These are phyloP conservation scores for Mya arenaria DNA, from an alignment of 1,140 invertebrate genomes.

Conservation along the genomic window DNA sequence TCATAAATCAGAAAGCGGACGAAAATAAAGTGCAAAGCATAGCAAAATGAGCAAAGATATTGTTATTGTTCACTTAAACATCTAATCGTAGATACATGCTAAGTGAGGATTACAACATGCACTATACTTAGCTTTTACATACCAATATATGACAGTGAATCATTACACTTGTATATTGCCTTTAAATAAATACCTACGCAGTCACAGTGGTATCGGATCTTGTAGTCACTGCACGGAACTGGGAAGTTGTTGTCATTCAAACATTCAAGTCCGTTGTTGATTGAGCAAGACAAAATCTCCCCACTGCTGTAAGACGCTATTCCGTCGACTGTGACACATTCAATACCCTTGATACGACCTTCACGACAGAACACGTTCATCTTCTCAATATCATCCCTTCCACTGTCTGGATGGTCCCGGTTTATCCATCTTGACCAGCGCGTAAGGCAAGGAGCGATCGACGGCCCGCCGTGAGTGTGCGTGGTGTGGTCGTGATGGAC, in stretches of 20 bases:
- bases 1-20: no score
- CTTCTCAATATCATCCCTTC: slow-evolving; percentile 64
- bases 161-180: no score
- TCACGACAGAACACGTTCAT: slow-evolving; percentile 57
- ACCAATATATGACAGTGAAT: no score
- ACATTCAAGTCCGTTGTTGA: slow-evolving; percentile 65
- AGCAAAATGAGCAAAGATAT: no score
- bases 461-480: no score
- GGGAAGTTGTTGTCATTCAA: slow-evolving; percentile 64
- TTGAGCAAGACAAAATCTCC: slow-evolving; percentile 62
- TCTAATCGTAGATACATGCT: no score
- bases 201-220: slow-evolving; percentile 76
- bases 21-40: no score
- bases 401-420: slow-evolving; percentile 55
- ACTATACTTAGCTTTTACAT: no score
- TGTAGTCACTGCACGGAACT: slow-evolving; percentile 78
- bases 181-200: slow-evolving; percentile 17
- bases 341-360: slow-evolving; percentile 62
- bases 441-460: background rate
- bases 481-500: no score
- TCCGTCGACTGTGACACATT: slow-evolving; percentile 60
- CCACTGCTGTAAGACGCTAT: slow-evolving; percentile 61
- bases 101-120: no score
- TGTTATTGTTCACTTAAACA: no score
- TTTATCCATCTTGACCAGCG: slow-evolving; percentile 68